phyloP scores from a whole-genome alignment of 1,140 invertebrate species.

The Sycophila sp. region DNA sequence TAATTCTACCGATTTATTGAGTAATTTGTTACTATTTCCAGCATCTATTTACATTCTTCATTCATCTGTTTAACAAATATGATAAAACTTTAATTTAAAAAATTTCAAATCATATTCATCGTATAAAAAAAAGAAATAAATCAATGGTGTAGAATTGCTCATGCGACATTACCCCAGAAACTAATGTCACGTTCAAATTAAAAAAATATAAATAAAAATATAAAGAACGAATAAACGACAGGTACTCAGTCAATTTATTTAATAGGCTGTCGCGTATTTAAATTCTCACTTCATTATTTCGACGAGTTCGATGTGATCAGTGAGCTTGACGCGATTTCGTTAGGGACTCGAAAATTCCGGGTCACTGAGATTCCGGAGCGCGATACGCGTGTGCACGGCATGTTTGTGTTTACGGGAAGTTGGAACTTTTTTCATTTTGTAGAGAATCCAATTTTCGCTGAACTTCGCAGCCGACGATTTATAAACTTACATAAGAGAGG shows the following conservation, averaged over 20 bases:
- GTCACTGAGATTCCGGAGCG: no score
- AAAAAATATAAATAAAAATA: neutral
- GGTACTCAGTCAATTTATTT: neutral
- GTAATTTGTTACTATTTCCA: no score
- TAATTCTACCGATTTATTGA: no score
- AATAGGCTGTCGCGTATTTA: neutral
- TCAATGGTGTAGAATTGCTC: no score
- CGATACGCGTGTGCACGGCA: neutral
- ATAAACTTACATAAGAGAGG: neutral
- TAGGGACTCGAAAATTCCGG: neutral
- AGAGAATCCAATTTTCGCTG: neutral
- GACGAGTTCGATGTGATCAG: neutral
- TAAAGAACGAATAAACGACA: no score
- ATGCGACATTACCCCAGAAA: neutral
- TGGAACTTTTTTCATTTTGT: neutral
- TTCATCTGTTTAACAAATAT: no score
- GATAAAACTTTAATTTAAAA: no score
- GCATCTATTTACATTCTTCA: no score
- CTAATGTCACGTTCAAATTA: neutral
- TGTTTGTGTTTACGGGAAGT: neutral
- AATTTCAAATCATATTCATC: no score
- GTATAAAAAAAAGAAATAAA: no score
- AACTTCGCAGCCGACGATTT: neutral
- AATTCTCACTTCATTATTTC: neutral
- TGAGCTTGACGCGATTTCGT: neutral